phyloP scores from a whole-genome alignment of 2,888 invertebrate genomes.

The Dromius quadrimaculatus region DNA sequence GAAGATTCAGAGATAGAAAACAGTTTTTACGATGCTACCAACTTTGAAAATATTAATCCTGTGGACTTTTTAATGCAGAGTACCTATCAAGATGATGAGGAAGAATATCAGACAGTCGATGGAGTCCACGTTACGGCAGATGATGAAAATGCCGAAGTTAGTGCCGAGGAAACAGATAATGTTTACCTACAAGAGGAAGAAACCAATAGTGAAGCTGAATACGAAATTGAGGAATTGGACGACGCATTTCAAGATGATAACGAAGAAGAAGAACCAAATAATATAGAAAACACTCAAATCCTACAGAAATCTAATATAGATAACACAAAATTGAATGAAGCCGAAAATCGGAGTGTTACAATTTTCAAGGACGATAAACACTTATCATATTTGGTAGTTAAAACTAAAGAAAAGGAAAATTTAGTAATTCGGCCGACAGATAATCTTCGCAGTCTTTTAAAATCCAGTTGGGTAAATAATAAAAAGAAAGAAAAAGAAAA shows the following conservation, averaged over 20 bases:
- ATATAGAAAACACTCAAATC: slow-evolving; percentile 16
- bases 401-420: slow-evolving; percentile 63
- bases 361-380: slow-evolving; percentile 40
- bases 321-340: not conserved
- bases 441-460: slow-evolving; percentile 62
- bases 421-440: slow-evolving; percentile 55
- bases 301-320: slow-evolving; percentile 38
- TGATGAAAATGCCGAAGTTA: slow-evolving; percentile 26
- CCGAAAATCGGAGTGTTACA: slow-evolving; percentile 25
- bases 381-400: slow-evolving; percentile 59
- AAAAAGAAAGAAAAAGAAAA: slow-evolving; percentile 13
- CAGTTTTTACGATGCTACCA: slow-evolving; percentile 14
- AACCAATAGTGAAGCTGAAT: slow-evolving; percentile 37
- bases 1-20: slow-evolving; percentile 14
- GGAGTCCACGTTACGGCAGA: slow-evolving; percentile 61
- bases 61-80: slow-evolving; percentile 31
- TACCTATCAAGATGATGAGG: slow-evolving; percentile 55
- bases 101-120: slow-evolving; percentile 61
- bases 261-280: slow-evolving; percentile 1
- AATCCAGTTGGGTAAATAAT: slow-evolving; percentile 54
- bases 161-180: slow-evolving; percentile 28
- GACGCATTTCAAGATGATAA: slow-evolving; percentile 36
- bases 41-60: slow-evolving; percentile 13
- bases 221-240: slow-evolving; percentile 45
- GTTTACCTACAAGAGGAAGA: not conserved